Evolutionary conservation across 2,113 vertebrate species (phyloP).

Genomic region (Indri indri): DNA sequence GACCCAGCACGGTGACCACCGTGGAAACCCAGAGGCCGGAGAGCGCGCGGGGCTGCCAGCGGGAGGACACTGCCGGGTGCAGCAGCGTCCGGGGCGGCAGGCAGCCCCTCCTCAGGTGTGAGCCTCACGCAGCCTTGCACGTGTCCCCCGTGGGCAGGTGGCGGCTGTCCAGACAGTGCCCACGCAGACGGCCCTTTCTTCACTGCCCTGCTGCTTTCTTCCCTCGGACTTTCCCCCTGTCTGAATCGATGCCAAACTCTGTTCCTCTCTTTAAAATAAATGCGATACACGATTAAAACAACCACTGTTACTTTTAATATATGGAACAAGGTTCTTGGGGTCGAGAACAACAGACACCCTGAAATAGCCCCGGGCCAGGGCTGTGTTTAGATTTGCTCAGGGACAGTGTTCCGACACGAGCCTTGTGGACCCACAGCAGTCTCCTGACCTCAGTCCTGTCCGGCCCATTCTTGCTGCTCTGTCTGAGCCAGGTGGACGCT

Average conservation of each 20-base stretch:
- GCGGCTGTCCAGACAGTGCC: too few species aligned
- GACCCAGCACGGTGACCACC: accelerated
- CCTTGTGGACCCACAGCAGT: neutral
- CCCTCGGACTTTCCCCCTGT: neutral
- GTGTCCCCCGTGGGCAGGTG: neutral
- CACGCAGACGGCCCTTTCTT: accelerated
- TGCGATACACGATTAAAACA: neutral
- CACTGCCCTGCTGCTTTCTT: neutral
- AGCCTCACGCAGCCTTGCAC: neutral
- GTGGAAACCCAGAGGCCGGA: neutral
- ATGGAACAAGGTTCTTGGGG: neutral
- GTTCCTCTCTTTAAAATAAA: neutral
- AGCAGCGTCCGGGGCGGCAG: neutral
- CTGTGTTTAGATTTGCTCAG: neutral
- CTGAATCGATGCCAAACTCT: neutral
- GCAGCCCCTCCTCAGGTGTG: neutral
- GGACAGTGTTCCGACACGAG: neutral
- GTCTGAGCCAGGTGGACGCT: neutral
- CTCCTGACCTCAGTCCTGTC: neutral
- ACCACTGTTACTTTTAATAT: neutral
- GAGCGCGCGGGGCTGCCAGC: accelerated
- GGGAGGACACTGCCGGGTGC: neutral
- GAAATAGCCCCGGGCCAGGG: neutral
- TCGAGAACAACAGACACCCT: neutral
- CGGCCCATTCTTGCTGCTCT: neutral